phyloP scores from a whole-genome alignment of 2,888 invertebrate species.

The Parascotia fuliginaria region DNA sequence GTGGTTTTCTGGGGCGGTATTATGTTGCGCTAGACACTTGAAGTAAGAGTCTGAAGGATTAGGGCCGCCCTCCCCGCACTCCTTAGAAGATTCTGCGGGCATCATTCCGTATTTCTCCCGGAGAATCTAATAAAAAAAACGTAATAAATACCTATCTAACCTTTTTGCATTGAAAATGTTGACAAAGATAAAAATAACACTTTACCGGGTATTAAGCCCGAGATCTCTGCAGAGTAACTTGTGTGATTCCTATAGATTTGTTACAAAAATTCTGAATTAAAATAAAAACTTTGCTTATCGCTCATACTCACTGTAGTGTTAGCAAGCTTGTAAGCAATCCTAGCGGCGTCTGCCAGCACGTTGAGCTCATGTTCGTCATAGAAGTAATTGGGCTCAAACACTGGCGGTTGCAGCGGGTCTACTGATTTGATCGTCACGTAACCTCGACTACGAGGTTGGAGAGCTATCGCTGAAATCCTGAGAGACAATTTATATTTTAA shows the following conservation, averaged over 20 bases:
- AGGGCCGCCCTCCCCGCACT: slow-evolving; percentile 74
- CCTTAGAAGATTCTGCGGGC: slow-evolving; percentile 72
- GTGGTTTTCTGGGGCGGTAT: slow-evolving; percentile 93
- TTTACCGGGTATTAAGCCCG: too few relatives aligned
- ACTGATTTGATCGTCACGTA: slow-evolving; percentile 87
- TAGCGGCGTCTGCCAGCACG: slow-evolving; percentile 87
- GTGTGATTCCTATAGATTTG: too few relatives aligned
- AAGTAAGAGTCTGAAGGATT: slow-evolving; percentile 90
- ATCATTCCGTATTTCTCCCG: slow-evolving; percentile 85
- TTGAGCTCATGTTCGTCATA: slow-evolving; percentile 87
- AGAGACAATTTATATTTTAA: not conserved
- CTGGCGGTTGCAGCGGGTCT: slow-evolving; percentile 89
- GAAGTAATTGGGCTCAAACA: slow-evolving; percentile 93
- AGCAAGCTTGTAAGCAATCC: slow-evolving; percentile 84
- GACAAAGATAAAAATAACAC: too few relatives aligned
- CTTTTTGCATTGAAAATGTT: too few relatives aligned
- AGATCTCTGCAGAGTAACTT: too few relatives aligned
- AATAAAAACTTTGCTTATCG: too few relatives aligned
- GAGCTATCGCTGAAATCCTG: slow-evolving; percentile 86
- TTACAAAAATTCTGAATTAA: too few relatives aligned
- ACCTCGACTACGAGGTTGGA: slow-evolving; percentile 89
- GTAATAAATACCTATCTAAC: not conserved
- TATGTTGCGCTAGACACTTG: slow-evolving; percentile 89
- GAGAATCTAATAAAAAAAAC: slow-evolving; percentile 63
- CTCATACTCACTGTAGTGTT: slow-evolving; percentile 85